These are phyloP conservation scores for Grus americana DNA, from an alignment of 2,113 vertebrate species.

Conservation along the genomic window DNA sequence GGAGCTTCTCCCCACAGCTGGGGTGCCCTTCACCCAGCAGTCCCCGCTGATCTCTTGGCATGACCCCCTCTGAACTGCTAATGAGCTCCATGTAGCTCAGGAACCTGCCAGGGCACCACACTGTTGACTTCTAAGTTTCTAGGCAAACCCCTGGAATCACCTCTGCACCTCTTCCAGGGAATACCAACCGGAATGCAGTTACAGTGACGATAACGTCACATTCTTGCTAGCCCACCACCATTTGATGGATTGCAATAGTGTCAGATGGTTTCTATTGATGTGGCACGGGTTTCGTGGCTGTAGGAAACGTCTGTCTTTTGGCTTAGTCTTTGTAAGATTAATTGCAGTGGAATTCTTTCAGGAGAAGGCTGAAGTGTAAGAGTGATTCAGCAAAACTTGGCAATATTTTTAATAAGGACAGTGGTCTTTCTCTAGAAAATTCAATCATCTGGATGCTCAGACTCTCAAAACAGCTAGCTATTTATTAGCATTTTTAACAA, in stretches of 20 bases:
- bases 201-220: not conserved
- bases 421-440: not conserved
- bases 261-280: not conserved
- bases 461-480: not conserved
- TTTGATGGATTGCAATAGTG: not conserved
- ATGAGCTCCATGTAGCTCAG: not conserved
- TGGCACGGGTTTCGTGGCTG: not conserved
- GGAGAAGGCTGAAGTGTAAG: not conserved
- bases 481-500: not conserved
- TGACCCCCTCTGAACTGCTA: not conserved
- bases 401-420: not conserved
- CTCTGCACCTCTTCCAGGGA: not conserved
- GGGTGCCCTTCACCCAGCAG: not conserved
- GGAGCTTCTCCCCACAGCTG: not conserved
- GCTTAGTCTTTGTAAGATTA: not conserved
- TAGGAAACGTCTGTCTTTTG: not conserved
- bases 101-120: too few species aligned
- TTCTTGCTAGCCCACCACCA: not conserved
- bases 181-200: not conserved
- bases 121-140: not conserved
- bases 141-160: not conserved
- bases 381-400: not conserved
- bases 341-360: not conserved
- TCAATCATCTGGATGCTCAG: not conserved
- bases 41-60: too few species aligned